Base-by-base conservation (phyloP, 2,113 vertebrate genomes). In the Pseudopipra pipra region DNA sequence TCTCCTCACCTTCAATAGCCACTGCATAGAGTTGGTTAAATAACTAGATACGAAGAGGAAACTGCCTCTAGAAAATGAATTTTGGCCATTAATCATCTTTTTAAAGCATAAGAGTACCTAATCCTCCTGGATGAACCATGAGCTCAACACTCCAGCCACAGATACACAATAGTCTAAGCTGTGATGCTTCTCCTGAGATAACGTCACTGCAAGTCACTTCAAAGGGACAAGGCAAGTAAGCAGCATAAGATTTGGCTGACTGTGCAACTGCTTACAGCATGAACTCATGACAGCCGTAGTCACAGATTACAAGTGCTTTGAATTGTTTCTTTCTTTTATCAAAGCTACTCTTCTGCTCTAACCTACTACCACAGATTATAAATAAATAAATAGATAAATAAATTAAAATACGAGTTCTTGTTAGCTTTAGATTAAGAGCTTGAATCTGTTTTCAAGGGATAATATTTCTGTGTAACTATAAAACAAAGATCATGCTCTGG, bases 91-190 rank as follows among this genome's bases (percentile, higher is more conserved):
- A 44, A 67, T 71, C 20, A n/a, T 33, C 17, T 65, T 78, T 76
- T 65, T 37, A 56, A 88, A 92, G 33, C 28, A 19, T 25, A 61
- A 47, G 8, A 84, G 56, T 23, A 78, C 16, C 21, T n/a, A 44
- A 23, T 19, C 49, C 28, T 85, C 54, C 18, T n/a, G 43, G 66
- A 79, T 24, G 28, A 81, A 11, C 13, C 2, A 2, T 19, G 62
- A 90, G 59, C 22, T 47, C 41, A 88, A 58, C 22, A 54, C 0
- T 0, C 8, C 5, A 91, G 37, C n/a, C 46, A 35, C 2, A 78
- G 22, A 52, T 37, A 72, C 2, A 47, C 24, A 93, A 59, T 2
- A 11, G 23, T 9, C 28, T 74, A 22, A 92, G 33, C 3, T 72
- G 39, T 10, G 24, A 52, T 65, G 37, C 13, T 72, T 84, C 59